Conservation (phyloP, 2,113 vertebrate genomes). For the Rutilus rutilus region DNA sequence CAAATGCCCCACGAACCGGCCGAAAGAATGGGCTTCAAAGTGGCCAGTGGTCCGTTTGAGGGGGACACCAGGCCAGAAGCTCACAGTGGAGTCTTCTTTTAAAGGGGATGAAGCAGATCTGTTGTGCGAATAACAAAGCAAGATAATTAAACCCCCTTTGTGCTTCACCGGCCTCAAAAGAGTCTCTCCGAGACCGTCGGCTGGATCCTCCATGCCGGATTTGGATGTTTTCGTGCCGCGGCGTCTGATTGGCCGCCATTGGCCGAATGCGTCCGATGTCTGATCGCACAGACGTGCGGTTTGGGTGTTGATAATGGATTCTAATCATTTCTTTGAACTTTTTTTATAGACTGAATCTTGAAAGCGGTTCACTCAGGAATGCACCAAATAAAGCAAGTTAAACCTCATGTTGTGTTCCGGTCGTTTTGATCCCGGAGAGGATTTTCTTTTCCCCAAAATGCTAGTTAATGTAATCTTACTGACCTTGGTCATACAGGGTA, state of each 20-base stretch:
- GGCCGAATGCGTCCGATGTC: not conserved
- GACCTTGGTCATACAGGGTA: no score
- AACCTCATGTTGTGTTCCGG: no score
- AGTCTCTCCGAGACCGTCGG: constrained; percentile 48
- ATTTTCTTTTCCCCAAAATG: no score
- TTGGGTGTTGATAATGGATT: not conserved
- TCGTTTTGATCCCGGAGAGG: no score
- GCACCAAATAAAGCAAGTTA: not conserved
- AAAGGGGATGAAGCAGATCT: constrained; percentile 59
- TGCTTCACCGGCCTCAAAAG: constrained; percentile 48
- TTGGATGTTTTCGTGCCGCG: not conserved
- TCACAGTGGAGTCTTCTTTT: constrained; percentile 56
- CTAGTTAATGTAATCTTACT: no score
- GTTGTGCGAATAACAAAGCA: constrained; percentile 65
- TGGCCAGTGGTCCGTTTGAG: constrained; percentile 36
- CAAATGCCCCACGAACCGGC: constrained; percentile 33
- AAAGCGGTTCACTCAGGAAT: not conserved
- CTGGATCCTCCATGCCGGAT: constrained; percentile 15
- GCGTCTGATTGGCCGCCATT: not conserved
- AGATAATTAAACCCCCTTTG: constrained; percentile 68
- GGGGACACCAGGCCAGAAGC: constrained; percentile 39
- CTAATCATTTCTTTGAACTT: not conserved
- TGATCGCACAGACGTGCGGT: not conserved
- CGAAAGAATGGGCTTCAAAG: constrained; percentile 41
- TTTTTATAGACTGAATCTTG: not conserved